phyloP scores from a whole-genome alignment of 2,888 invertebrate genomes.

The Caenorhabditis sp. region DNA sequence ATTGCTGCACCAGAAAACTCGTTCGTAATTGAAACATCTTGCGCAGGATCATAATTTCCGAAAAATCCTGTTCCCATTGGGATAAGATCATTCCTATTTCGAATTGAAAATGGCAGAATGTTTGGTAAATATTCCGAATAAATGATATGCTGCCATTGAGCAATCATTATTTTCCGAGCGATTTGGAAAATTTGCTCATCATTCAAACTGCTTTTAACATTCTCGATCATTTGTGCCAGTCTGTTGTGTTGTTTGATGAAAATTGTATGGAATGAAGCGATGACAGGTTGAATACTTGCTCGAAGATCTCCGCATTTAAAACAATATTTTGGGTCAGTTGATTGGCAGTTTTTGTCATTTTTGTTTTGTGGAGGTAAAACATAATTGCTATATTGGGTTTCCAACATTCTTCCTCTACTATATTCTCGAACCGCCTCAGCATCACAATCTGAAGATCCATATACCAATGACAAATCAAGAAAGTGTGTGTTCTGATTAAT shows the following conservation, averaged over 20 bases:
- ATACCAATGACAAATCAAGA: constrained; percentile 81
- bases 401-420: constrained; percentile 65
- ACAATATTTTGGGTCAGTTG: constrained; percentile 44
- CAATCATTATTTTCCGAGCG: constrained; percentile 71
- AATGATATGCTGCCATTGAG: constrained; percentile 75
- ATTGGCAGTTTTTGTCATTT: constrained; percentile 48
- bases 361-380: constrained; percentile 44
- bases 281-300: constrained; percentile 42
- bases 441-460: constrained; percentile 87
- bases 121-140: constrained; percentile 78
- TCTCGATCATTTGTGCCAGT: constrained; percentile 40
- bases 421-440: constrained; percentile 80
- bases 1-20: constrained; percentile 89
- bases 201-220: constrained; percentile 28
- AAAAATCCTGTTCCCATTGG: background rate
- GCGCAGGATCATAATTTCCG: background rate
- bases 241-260: constrained; percentile 64
- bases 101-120: constrained; percentile 75
- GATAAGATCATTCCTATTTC: constrained; percentile 35
- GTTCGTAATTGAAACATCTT: constrained; percentile 18
- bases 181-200: constrained; percentile 52
- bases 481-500: constrained; percentile 81
- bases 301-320: constrained; percentile 57
- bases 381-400: constrained; percentile 33
- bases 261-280: constrained; percentile 48